Evolutionary conservation across 1,140 invertebrate genomes (phyloP).

Genomic region (Zaprionus ghesquierei): DNA sequence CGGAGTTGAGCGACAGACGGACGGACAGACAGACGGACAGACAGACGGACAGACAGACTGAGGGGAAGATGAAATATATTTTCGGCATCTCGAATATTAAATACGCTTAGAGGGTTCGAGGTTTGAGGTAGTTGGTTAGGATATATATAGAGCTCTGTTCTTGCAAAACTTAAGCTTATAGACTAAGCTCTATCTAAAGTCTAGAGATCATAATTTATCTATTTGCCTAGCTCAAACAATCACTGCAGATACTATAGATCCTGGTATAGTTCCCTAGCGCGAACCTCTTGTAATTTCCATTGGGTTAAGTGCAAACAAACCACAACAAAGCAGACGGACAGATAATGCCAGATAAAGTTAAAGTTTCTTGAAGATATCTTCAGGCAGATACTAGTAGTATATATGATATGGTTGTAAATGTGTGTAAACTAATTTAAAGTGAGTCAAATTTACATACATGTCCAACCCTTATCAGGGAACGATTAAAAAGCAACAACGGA

Average conservation of each 20-base stretch:
- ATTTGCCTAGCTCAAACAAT: neutral
- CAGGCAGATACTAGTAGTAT: neutral
- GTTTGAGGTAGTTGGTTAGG: neutral
- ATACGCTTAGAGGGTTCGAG: neutral
- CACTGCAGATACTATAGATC: neutral
- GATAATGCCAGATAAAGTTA: neutral
- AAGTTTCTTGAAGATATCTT: slow-evolving; percentile 6
- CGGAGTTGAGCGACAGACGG: neutral
- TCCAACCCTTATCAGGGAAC: neutral
- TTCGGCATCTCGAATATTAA: neutral
- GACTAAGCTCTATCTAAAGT: no score
- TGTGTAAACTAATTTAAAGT: neutral
- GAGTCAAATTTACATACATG: slow-evolving; percentile 1
- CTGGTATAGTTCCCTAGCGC: neutral
- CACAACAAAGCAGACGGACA: neutral
- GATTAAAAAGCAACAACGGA: neutral
- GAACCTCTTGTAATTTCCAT: neutral
- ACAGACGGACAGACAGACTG: neutral
- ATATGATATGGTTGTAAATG: neutral
- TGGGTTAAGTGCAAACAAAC: neutral
- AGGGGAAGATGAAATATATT: neutral
- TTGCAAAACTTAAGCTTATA: no score
- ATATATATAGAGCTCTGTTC: no score
- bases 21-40: neutral
- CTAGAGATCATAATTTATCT: no score